phyloP scores from a whole-genome alignment of 2,113 vertebrate genomes.

The Blennius ocellaris region DNA sequence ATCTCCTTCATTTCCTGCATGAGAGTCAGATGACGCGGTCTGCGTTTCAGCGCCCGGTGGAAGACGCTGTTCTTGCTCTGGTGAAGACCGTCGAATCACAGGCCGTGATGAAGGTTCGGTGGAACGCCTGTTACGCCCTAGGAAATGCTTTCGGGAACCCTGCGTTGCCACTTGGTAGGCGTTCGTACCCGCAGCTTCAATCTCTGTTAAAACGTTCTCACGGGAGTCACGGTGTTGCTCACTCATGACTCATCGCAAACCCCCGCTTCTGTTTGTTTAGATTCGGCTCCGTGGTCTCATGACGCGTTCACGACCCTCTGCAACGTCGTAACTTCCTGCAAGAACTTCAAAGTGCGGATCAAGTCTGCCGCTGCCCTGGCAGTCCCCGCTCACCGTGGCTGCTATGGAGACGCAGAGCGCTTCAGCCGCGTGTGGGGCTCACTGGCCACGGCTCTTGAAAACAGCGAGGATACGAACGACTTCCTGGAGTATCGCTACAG shows the following conservation, averaged over 20 bases:
- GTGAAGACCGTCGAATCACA: conserved; percentile 90
- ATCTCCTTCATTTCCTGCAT: conserved; percentile 93
- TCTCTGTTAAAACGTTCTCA: no score
- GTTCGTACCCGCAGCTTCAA: not conserved
- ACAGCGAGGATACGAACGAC: conserved; percentile 91
- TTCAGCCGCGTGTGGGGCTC: conserved; percentile 89
- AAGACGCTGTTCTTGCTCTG: conserved; percentile 89
- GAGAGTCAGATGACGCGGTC: conserved; percentile 87
- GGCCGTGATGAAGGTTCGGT: conserved; percentile 96
- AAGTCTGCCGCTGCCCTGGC: conserved; percentile 93
- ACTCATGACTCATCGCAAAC: no score
- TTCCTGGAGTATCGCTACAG: conserved; percentile 97
- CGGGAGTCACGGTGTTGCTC: no score
- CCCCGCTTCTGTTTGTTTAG: conserved; percentile 70
- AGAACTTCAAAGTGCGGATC: conserved; percentile 98
- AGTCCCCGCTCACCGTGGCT: conserved; percentile 81
- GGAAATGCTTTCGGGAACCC: conserved; percentile 96
- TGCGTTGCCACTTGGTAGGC: conserved; percentile 89
- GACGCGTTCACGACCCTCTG: conserved; percentile 90
- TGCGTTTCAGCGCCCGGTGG: conserved; percentile 86
- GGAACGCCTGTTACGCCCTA: conserved; percentile 97
- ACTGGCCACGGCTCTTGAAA: conserved; percentile 88
- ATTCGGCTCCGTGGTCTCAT: conserved; percentile 87
- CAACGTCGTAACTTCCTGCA: conserved; percentile 91
- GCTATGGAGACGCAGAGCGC: conserved; percentile 85